Evolutionary conservation across 2,888 invertebrate genomes (phyloP).

Genomic region (Lymantria dispar): DNA sequence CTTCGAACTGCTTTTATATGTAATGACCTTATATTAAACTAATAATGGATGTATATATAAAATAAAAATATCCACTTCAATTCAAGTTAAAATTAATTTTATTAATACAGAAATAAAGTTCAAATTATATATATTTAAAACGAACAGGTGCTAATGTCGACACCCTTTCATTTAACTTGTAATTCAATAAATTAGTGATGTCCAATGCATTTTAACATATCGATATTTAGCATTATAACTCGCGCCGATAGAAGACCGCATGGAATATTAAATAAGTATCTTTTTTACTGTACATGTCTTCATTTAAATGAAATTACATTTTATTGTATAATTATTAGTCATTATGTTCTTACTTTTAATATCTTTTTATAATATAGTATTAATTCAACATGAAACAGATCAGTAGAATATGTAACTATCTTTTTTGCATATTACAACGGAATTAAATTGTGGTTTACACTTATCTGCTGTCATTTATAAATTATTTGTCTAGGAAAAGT

Average conservation of each 20-base stretch:
- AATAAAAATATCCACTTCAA: neutral
- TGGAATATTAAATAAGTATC: constrained; percentile 12
- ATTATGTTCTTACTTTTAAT: neutral
- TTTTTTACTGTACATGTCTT: neutral
- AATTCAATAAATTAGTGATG: constrained; percentile 43
- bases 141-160: constrained; percentile 29
- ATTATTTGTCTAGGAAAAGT: too few relatives aligned
- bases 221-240: constrained; percentile 34
- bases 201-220: constrained; percentile 37
- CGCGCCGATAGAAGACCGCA: constrained; percentile 32
- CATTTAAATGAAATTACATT: neutral
- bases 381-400: neutral
- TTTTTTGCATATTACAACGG: too few relatives aligned
- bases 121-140: constrained; percentile 13
- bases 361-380: neutral
- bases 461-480: too few relatives aligned
- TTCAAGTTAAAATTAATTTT: constrained; percentile 14
- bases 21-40: neutral
- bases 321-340: constrained; percentile 3
- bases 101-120: constrained; percentile 5
- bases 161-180: constrained; percentile 23
- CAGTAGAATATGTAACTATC: too few relatives aligned
- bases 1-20: neutral
- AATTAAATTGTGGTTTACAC: too few relatives aligned
- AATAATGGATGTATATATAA: neutral